phyloP scores from a whole-genome alignment of 2,113 vertebrate genomes.

The Taurulus bubalis region DNA sequence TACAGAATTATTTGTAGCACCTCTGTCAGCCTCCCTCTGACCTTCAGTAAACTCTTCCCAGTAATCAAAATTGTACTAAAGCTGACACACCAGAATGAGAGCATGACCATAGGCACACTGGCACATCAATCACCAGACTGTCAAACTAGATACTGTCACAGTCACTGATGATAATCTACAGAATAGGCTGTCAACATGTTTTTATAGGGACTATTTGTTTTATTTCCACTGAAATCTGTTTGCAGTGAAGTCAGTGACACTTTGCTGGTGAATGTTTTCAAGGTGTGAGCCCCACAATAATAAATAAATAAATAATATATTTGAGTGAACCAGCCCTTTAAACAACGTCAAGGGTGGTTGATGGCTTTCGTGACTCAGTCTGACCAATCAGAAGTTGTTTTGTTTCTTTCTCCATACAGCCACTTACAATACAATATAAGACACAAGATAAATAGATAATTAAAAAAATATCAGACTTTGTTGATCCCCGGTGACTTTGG shows the following conservation, averaged over 20 bases:
- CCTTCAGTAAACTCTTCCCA: conserved; percentile 19
- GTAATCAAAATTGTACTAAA: conserved; percentile 35
- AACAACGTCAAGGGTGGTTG: neutral
- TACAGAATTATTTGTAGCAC: conserved; percentile 12
- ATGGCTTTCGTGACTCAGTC: neutral
- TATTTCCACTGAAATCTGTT: conserved; percentile 3
- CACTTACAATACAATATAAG: neutral
- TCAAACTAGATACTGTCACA: neutral
- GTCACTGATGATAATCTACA: conserved; percentile 19
- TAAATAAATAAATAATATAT: neutral
- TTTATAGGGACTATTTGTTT: neutral
- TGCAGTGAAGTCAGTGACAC: neutral
- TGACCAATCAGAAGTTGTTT: neutral
- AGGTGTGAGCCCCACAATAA: neutral
- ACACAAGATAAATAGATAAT: neutral
- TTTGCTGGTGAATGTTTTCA: neutral
- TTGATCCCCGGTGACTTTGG: neutral
- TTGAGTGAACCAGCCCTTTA: neutral
- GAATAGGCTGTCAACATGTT: conserved; percentile 2
- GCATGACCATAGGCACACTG: neutral
- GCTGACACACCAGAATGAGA: conserved; percentile 7
- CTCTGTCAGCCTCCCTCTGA: conserved; percentile 19
- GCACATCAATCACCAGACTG: conserved; percentile 26
- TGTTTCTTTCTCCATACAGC: neutral
- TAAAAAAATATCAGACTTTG: no score